Conservation (phyloP, 2,888 invertebrate genomes). For the Drosophila mimica region DNA sequence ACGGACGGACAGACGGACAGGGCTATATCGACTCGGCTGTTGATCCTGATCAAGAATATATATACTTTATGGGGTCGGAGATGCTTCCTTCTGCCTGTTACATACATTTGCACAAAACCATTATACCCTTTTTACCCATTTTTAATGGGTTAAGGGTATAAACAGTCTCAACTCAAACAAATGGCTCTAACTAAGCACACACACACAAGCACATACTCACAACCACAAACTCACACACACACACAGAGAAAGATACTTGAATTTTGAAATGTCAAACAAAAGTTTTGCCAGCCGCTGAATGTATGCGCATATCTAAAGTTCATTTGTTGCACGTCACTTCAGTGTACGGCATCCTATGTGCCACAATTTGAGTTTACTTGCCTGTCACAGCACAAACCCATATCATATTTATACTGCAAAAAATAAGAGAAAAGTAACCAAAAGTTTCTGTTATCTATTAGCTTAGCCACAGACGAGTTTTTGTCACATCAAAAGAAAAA, state of each 20-base stretch:
- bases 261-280: conserved; percentile 47
- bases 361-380: conserved; percentile 15
- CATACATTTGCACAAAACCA: too few relatives aligned
- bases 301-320: conserved; percentile 69
- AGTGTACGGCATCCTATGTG: conserved; percentile 1
- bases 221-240: conserved; percentile 6
- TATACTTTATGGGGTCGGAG: too few relatives aligned
- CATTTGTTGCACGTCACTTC: conserved; percentile 46
- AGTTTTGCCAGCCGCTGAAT: conserved; percentile 52
- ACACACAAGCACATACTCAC: not conserved
- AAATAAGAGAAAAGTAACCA: conserved; percentile 4
- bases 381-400: conserved; percentile 16
- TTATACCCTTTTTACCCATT: too few relatives aligned
- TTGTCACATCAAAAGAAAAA: not conserved
- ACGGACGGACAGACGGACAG: too few relatives aligned
- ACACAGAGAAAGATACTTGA: conserved; percentile 7
- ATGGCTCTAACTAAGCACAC: conserved; percentile 65
- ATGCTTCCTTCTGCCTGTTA: too few relatives aligned
- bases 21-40: too few relatives aligned
- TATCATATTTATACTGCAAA: conserved; percentile 27
- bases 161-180: conserved; percentile 71
- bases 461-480: not conserved
- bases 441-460: not conserved
- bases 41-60: too few relatives aligned
- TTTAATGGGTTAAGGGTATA: too few relatives aligned